phyloP scores from a whole-genome alignment of 2,888 invertebrate species.

The Chelonus formosanus region DNA sequence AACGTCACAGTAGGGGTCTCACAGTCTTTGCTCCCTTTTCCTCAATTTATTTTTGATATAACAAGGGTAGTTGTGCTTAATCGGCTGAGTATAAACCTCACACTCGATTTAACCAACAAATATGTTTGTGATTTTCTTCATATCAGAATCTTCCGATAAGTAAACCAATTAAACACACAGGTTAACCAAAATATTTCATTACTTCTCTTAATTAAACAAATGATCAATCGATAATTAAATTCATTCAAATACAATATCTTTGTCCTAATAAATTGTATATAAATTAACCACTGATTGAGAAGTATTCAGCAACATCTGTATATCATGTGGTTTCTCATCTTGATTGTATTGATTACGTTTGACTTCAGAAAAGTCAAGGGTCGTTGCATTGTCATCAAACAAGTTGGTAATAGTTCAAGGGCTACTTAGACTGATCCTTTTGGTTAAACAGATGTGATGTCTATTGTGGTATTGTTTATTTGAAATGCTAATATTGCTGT shows the following conservation, averaged over 20 bases:
- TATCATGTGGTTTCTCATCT: conserved; percentile 13
- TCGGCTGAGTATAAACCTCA: conserved; percentile 62
- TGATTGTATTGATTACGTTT: neutral
- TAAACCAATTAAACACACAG: conserved; percentile 49
- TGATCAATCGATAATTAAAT: too few relatives aligned
- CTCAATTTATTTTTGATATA: neutral
- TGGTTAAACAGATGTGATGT: too few relatives aligned
- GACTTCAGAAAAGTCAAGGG: conserved; percentile 2
- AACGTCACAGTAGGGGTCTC: conserved; percentile 5
- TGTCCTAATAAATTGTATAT: too few relatives aligned
- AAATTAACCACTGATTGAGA: too few relatives aligned
- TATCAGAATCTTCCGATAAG: conserved; percentile 45
- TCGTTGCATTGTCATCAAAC: conserved; percentile 13
- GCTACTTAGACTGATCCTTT: too few relatives aligned
- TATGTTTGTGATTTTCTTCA: conserved; percentile 62
- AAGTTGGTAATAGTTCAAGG: conserved; percentile 2
- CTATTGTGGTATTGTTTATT: too few relatives aligned
- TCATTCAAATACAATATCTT: too few relatives aligned
- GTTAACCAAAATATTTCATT: neutral
- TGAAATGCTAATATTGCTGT: too few relatives aligned
- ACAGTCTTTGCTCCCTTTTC: conserved; percentile 8
- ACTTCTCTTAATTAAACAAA: neutral
- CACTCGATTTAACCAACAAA: conserved; percentile 61
- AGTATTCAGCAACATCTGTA: conserved; percentile 10
- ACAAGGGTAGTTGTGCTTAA: conserved; percentile 49